phyloP scores from a whole-genome alignment of 2,797 vertebrate species.

The Brachymystax lenok region DNA sequence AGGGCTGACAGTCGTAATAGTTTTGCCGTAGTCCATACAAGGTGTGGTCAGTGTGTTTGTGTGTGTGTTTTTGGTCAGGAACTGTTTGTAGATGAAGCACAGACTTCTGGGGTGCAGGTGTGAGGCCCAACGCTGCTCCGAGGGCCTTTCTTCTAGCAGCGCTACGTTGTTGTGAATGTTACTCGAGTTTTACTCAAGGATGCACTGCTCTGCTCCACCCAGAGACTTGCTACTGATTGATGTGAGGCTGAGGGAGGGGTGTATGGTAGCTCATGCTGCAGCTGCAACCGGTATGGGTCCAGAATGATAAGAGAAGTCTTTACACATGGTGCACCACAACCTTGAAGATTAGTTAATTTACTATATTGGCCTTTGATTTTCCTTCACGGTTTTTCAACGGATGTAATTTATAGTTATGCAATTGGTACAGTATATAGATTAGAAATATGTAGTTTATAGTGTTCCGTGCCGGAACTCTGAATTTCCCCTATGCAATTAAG shows the following conservation, averaged over 20 bases:
- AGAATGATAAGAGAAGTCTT: background rate
- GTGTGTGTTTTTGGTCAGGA: constrained; percentile 5
- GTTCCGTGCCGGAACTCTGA: background rate
- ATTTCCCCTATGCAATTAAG: background rate
- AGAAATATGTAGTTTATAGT: background rate
- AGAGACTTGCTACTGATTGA: constrained; percentile 4
- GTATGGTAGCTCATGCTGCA: background rate
- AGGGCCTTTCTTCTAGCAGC: constrained; percentile 26
- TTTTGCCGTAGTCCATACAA: background rate
- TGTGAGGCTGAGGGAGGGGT: background rate
- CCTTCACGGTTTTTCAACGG: background rate
- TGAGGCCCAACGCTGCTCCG: constrained; percentile 10
- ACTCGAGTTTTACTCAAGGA: constrained; percentile 25
- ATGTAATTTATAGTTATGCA: background rate
- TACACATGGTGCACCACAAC: background rate
- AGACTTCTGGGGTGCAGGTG: background rate
- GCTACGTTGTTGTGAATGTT: constrained; percentile 32
- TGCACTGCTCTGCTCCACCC: constrained; percentile 14
- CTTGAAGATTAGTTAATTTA: background rate
- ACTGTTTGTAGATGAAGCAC: constrained; percentile 20
- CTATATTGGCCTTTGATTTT: background rate
- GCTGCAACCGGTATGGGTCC: background rate
- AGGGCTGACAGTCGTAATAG: background rate
- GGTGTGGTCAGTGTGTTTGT: constrained; percentile 21
- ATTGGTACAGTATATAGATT: background rate